Evolutionary conservation across 1,140 invertebrate genomes (phyloP), one percentile per base, ranked within the genome.

Genomic region (Caenorhabditis briggsae): DNA sequence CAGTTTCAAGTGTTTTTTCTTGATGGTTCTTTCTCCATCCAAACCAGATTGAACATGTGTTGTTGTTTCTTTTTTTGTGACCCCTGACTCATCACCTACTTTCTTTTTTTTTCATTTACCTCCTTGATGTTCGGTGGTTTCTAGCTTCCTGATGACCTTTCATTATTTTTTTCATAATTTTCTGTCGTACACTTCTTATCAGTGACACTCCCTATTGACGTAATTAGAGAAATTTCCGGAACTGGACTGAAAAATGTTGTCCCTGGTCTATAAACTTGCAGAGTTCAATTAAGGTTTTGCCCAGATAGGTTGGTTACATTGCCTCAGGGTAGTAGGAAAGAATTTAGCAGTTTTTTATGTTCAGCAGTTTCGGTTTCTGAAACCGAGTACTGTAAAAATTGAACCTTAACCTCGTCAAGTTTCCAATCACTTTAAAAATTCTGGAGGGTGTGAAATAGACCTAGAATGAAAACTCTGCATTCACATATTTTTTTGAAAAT

Each of bases 1-100:
- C 33, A 43, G 70, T 78, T 78, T 78, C 70, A 78, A 78, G 70
- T 78, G 70, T 78, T 78, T 78, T 78, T 78, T 78, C n/a, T 43
- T 33, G 33, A 33, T 33, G 33, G 33, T 33, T 33, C 33, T 33
- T 33, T 33, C 33, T 33, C 33, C 16, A 11, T 14, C n/a, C 46
- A 48, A 50, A 78, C 43, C 12, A 78, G 33, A 50, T 18, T 20
- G 70, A 78, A 78, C 70, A 78, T 50, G 70, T 78, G 70, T 78
- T 33, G 70, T 43, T 46, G 6, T 53, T 58, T n/a, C n/a, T 58
- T 46, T 5, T 14, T 46, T 9, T 5, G 3, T 20, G 9, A 18
- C n/a, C 23, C 18, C 20, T 78, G 70, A 78, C 18, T 78, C 70
- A 78, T 48, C 70, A 12, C 59, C 18, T 70, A 64, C 23, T 46